Conservation (phyloP, 2,113 vertebrate species). For the Rhinoptilus africanus region DNA sequence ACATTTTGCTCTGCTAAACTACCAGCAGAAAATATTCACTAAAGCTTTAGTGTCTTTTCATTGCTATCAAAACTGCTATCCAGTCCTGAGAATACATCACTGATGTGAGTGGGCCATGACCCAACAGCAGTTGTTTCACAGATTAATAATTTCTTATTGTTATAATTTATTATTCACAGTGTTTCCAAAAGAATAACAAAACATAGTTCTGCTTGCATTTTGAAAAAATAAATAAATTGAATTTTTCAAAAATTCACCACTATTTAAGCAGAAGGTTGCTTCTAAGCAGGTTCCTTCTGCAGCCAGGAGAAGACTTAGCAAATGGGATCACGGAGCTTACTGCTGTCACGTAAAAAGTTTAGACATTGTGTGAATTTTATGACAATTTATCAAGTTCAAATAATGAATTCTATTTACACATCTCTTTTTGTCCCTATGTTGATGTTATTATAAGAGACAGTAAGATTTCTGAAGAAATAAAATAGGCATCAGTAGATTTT, state of each 20-base stretch:
- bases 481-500: not conserved
- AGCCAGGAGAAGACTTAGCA: not conserved
- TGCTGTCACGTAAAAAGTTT: not conserved
- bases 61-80: not conserved
- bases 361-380: not conserved
- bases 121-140: not conserved
- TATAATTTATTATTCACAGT: not conserved
- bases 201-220: not conserved
- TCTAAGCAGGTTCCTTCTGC: not conserved
- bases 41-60: not conserved
- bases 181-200: not conserved
- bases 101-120: not conserved
- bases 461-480: not conserved
- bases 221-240: fast-evolving
- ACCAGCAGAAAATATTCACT: not conserved
- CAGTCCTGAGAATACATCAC: not conserved
- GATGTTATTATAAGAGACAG: not conserved
- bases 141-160: not conserved
- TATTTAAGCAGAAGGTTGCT: not conserved
- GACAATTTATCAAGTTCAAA: not conserved
- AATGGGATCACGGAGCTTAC: not conserved
- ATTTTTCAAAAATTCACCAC: not conserved
- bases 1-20: not conserved
- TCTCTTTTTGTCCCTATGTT: not conserved
- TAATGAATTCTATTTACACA: not conserved